phyloP scores from a whole-genome alignment of 1,140 invertebrate species.

The Dendrolimus punctatus region DNA sequence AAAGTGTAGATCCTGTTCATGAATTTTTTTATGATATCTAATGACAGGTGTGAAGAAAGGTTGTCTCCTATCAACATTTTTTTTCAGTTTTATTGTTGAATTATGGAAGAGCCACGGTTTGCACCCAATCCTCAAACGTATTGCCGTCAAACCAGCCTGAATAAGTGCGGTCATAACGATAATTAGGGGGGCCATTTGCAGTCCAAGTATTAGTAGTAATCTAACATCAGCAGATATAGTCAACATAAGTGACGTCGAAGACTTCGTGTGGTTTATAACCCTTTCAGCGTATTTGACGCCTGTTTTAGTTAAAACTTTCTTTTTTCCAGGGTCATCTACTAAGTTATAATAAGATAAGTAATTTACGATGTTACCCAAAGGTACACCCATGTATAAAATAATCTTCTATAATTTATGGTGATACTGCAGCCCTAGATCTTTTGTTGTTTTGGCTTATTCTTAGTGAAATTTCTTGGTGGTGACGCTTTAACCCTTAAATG shows the following conservation, averaged over 20 bases:
- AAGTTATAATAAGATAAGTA: slow-evolving; percentile 48
- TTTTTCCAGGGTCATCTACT: slow-evolving; percentile 26
- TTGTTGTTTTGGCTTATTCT: slow-evolving; percentile 34
- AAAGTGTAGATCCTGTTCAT: no score
- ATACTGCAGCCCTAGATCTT: slow-evolving; percentile 23
- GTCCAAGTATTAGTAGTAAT: slow-evolving; percentile 28
- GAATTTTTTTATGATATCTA: slow-evolving; percentile 4
- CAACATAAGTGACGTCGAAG: slow-evolving; percentile 37
- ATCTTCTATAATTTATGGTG: slow-evolving; percentile 11
- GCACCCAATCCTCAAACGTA: slow-evolving; percentile 12
- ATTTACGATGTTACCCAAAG: slow-evolving; percentile 30
- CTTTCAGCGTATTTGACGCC: slow-evolving; percentile 41
- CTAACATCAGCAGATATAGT: slow-evolving; percentile 26
- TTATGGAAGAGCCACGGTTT: slow-evolving; percentile 3
- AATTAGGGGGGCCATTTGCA: slow-evolving; percentile 14
- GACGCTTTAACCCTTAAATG: no score
- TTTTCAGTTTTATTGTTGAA: slow-evolving; percentile 8
- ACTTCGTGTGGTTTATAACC: slow-evolving; percentile 32
- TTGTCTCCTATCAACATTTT: slow-evolving; percentile 6
- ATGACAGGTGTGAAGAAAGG: slow-evolving; percentile 5
- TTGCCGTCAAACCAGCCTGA: slow-evolving; percentile 12
- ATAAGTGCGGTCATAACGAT: slow-evolving; percentile 13
- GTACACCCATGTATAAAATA: slow-evolving; percentile 21
- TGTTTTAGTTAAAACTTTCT: slow-evolving; percentile 28
- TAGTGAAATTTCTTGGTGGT: slow-evolving; percentile 20